These are phyloP conservation scores for Hydrotaea diabolus DNA, from an alignment of 2,888 invertebrate species.

Conservation along the genomic window DNA sequence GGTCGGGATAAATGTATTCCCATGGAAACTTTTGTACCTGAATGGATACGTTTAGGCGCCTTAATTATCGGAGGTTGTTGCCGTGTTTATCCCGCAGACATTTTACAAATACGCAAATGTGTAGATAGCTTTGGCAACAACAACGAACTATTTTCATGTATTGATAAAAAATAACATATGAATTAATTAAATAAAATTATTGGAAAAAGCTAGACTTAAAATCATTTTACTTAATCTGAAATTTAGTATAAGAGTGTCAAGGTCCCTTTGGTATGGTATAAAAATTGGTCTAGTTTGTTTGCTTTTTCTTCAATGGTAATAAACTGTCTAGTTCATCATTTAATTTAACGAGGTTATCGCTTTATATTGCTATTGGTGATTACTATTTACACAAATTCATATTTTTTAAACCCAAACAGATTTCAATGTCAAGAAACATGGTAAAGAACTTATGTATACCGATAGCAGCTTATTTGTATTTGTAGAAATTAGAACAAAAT, in stretches of 20 bases:
- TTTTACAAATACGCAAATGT: conserved; percentile 85
- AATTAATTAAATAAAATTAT: not conserved
- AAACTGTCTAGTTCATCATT: not conserved
- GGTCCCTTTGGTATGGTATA: too few species aligned
- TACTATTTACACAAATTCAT: not conserved
- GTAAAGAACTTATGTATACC: not conserved
- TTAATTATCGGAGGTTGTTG: conserved; percentile 95
- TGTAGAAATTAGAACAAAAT: not conserved
- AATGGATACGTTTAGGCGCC: conserved; percentile 91
- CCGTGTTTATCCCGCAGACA: conserved; percentile 90
- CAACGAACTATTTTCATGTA: conserved; percentile 50
- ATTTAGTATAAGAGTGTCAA: too few species aligned
- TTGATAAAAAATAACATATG: conserved; percentile 39
- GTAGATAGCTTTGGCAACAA: conserved; percentile 72
- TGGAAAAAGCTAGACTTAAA: not conserved
- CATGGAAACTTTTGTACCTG: conserved; percentile 86
- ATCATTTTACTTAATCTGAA: not conserved
- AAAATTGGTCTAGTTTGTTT: not conserved
- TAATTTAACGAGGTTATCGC: not conserved
- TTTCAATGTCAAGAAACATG: not conserved
- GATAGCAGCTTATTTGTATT: not conserved
- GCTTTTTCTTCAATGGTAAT: not conserved
- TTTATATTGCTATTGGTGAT: too few species aligned
- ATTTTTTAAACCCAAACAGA: not conserved
- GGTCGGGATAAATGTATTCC: conserved; percentile 86